Percentiles rank a stretch among this genome's conserved stretches.
Evolutionary conservation across 2,888 invertebrate genomes (phyloP).

Genomic region (Hedya salicella): DNA sequence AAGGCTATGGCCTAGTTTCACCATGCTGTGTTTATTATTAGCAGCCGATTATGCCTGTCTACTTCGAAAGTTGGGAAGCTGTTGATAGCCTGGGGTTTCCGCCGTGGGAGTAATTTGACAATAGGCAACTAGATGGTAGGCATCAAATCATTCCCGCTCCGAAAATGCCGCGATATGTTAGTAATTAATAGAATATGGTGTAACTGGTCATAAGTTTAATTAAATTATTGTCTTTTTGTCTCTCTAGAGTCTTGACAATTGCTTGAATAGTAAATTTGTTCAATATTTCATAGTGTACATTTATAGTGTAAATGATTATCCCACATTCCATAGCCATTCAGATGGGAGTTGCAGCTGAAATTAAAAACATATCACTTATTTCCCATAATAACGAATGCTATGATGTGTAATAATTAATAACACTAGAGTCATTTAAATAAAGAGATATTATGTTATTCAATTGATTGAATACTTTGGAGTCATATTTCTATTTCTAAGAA

Average conservation of each 20-base stretch:
- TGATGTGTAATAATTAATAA: conserved; percentile 33
- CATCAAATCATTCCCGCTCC: too few species aligned
- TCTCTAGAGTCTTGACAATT: background rate
- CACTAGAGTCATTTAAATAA: conserved; percentile 9
- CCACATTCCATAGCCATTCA: conserved; percentile 16
- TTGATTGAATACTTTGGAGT: conserved; percentile 15
- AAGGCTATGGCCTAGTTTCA: too few species aligned
- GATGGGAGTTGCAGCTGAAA: conserved; percentile 12
- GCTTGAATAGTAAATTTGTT: conserved; percentile 11
- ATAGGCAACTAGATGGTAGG: too few species aligned
- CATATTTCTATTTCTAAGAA: conserved; percentile 38
- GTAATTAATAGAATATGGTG: too few species aligned
- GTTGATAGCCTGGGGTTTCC: too few species aligned
- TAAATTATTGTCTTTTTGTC: background rate
- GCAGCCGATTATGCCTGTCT: too few species aligned
- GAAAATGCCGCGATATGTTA: too few species aligned
- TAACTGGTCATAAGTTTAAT: too few species aligned
- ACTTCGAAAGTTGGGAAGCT: too few species aligned
- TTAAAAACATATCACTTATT: conserved; percentile 26
- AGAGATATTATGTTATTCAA: conserved; percentile 32
- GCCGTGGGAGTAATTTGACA: too few species aligned
- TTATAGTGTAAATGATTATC: conserved; percentile 23
- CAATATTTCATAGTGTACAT: conserved; percentile 5
- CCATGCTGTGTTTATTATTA: too few species aligned
- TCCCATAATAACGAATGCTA: background rate